Evolutionary conservation across 2,888 invertebrate genomes (phyloP).

Genomic region (Leucozona laternaria): DNA sequence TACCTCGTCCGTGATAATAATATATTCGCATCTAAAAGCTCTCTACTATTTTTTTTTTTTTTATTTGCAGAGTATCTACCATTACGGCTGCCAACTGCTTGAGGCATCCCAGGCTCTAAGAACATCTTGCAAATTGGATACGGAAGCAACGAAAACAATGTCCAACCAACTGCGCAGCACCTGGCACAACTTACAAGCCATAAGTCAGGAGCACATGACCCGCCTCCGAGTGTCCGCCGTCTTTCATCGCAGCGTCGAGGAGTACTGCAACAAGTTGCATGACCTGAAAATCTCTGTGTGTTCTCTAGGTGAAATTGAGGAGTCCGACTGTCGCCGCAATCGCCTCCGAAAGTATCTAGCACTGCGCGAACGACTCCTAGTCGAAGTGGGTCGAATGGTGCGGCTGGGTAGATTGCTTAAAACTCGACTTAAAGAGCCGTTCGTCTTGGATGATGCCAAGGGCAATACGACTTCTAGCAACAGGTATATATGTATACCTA

Average conservation of each 20-base stretch:
- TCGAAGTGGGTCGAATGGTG: conserved; percentile 90
- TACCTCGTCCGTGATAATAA: neutral
- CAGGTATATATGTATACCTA: conserved; percentile 77
- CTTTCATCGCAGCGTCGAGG: conserved; percentile 88
- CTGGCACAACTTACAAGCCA: conserved; percentile 88
- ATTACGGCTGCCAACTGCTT: conserved; percentile 91
- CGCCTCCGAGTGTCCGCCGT: conserved; percentile 90
- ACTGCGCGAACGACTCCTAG: conserved; percentile 87
- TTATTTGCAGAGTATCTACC: conserved; percentile 88
- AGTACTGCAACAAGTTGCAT: conserved; percentile 87
- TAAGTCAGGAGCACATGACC: conserved; percentile 91
- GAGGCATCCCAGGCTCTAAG: conserved; percentile 90
- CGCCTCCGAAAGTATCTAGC: conserved; percentile 85
- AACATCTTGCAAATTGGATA: conserved; percentile 88
- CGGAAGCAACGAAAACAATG: conserved; percentile 85
- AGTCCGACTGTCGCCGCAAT: conserved; percentile 83
- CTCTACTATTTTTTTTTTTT: conserved; percentile 13
- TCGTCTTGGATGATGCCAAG: conserved; percentile 82
- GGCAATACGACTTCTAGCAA: conserved; percentile 77
- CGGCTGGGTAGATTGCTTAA: conserved; percentile 88
- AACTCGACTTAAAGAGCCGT: conserved; percentile 87
- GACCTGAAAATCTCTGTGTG: conserved; percentile 86
- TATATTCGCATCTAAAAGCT: conserved; percentile 14
- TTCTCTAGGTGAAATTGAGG: conserved; percentile 83
- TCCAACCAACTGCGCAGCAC: conserved; percentile 86